Evolutionary conservation across 53 echinoderm and acorn worm genomes (phyloP), one percentile per base, ranked within the genome.

Genomic region (Actinopyga echinites): DNA sequence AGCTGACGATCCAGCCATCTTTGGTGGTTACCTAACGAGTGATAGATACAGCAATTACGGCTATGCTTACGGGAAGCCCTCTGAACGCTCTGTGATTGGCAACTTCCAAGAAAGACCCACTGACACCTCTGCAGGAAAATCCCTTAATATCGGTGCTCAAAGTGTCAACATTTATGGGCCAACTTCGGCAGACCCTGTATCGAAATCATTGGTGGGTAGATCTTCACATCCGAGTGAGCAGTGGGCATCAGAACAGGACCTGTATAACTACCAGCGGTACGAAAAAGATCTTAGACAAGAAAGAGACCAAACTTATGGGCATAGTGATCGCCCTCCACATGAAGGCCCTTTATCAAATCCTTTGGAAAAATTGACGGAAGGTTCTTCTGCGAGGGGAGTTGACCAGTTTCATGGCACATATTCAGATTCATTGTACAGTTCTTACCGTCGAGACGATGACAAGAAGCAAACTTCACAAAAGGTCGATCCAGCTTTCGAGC

Each of bases 31-130:
- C 17, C 17, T 49, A 49, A 17, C 56, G 12, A 55, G 49, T 56
- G 56, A 77, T 32, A 55, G 28, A 53, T 53, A 77, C 32, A 77
- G 53, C 30, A 28, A 32, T 32, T 77, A 77, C 24, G 77, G 77
- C 17, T 77, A 77, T 43, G 49, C 15, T 0, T 55, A 77, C 29
- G 77, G 77, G 31, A 53, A 54, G 54, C 56, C 26, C 36, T 24
- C 23, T 21, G 31, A 54, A 23, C 53, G 31, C 17, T 54, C 15
- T 49, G 0, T 49, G 13, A 49, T 13, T 49, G 15, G 49, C 49
- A 49, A 13, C 49, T 49, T 49, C 49, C 15, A 49, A 1, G 49
- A 49, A 49, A 49, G 49, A 49, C 49, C 49, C 0, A 13, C 49
- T 17, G 49, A 49, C 2, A 17, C 13, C 13, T 15, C 13, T 15